phyloP scores from a whole-genome alignment of 2,113 vertebrate species.

The Nansenia antarctica region DNA sequence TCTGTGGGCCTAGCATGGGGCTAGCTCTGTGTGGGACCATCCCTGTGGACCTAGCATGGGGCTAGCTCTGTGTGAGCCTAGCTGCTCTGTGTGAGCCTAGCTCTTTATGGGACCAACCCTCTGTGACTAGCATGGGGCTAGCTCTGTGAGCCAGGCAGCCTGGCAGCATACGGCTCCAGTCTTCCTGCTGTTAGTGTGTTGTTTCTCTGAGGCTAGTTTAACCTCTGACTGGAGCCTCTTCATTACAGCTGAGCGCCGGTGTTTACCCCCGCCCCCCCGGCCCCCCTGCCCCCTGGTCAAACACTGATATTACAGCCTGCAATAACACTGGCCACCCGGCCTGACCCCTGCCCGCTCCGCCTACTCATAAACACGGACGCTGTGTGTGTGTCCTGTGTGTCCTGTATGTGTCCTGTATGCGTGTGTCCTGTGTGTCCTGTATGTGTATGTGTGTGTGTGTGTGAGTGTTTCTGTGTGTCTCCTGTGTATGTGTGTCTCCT shows the following conservation, averaged over 20 bases:
- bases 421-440: no score
- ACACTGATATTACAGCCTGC: conserved; percentile 80
- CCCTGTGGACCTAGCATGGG: no score
- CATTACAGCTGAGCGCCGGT: conserved; percentile 73
- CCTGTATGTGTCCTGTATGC: no score
- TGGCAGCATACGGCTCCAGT: conserved; percentile 15
- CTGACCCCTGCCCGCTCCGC: conserved; percentile 66
- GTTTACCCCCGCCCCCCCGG: conserved; percentile 69
- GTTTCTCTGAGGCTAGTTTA: conserved; percentile 77
- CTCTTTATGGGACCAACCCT: no score
- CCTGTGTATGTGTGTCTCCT: no score
- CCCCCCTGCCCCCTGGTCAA: conserved; percentile 75
- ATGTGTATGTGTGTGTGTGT: conserved; percentile 64
- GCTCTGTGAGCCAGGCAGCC: no score
- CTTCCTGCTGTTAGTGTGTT: conserved; percentile 76
- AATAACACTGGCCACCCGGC: conserved; percentile 73
- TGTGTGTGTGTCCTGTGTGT: conserved; percentile 74
- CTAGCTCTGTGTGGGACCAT: no score
- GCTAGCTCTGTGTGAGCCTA: no score
- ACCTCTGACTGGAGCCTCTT: conserved; percentile 78
- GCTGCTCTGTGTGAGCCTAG: no score
- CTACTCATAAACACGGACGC: conserved; percentile 73
- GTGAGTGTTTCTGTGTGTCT: no score
- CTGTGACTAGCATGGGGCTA: no score
- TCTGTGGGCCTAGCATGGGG: no score